Evolutionary conservation across 2,797 vertebrate species (phyloP).

Genomic region (Sardinella longiceps): DNA sequence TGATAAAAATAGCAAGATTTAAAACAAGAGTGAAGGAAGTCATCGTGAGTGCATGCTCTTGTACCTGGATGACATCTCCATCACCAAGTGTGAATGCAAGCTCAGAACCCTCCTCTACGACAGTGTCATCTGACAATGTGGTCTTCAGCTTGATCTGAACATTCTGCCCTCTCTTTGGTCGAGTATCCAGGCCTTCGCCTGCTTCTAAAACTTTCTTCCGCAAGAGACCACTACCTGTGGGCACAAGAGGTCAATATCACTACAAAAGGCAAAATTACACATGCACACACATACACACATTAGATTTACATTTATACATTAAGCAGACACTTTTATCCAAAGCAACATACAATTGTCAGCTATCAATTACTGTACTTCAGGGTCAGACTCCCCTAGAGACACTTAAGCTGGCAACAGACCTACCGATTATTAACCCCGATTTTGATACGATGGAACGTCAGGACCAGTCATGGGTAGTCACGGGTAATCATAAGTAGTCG

Average conservation of each 20-base stretch:
- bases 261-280: neutral
- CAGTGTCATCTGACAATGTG: conserved; percentile 72
- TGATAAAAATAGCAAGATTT: too few relatives aligned
- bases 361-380: too few relatives aligned
- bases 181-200: conserved; percentile 77
- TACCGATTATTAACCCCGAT: too few relatives aligned
- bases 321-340: too few relatives aligned
- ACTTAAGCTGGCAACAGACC: too few relatives aligned
- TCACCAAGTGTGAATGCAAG: conserved; percentile 89
- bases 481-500: too few relatives aligned
- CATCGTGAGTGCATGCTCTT: neutral
- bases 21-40: too few relatives aligned
- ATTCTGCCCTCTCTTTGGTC: conserved; percentile 86
- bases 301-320: too few relatives aligned
- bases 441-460: too few relatives aligned
- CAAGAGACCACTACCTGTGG: conserved; percentile 81
- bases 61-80: conserved; percentile 92
- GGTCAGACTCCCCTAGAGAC: too few relatives aligned
- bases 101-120: conserved; percentile 77
- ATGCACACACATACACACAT: neutral
- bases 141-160: conserved; percentile 84
- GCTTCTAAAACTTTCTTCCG: conserved; percentile 87
- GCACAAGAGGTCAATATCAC: conserved; percentile 12
- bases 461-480: too few relatives aligned
- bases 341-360: too few relatives aligned